These are phyloP conservation scores for Hydrozoanthus tunicans DNA, from an alignment of 64 coral and sea anemone species.

Conservation along the genomic window DNA sequence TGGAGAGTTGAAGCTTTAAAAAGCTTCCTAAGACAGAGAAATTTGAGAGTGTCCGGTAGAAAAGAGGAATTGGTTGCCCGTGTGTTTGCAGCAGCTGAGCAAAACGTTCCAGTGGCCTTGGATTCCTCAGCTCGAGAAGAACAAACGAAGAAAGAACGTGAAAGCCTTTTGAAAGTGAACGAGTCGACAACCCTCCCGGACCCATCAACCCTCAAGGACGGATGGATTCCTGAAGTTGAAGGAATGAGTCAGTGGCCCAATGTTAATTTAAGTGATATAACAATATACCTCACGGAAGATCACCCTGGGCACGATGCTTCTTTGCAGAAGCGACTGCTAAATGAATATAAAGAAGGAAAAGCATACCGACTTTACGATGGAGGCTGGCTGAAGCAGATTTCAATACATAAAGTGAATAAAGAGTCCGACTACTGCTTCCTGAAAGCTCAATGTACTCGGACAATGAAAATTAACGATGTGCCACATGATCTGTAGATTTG, in stretches of 20 bases:
- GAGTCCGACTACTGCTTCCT: neutral
- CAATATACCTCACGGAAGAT: neutral
- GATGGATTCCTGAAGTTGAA: constrained; percentile 26
- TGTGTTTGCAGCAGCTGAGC: constrained; percentile 45
- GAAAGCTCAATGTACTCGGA: neutral
- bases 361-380: neutral
- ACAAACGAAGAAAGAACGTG: neutral
- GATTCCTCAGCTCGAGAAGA: constrained; percentile 36
- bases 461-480: neutral
- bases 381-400: neutral
- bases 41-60: constrained; percentile 28
- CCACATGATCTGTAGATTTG: neutral
- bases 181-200: constrained; percentile 2
- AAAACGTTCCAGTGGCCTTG: neutral
- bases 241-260: constrained; percentile 42
- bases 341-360: neutral
- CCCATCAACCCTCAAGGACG: constrained; percentile 23
- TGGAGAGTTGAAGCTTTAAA: constrained; percentile 29
- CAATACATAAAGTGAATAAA: neutral
- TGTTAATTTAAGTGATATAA: constrained; percentile 27
- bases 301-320: neutral
- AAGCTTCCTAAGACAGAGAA: constrained; percentile 1
- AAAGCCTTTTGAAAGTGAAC: neutral
- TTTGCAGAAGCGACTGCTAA: neutral
- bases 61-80: constrained; percentile 47